Evolutionary conservation across 2,113 vertebrate genomes (phyloP), one percentile per base, ranked within the genome.

Genomic region (Myiagra hebetior): DNA sequence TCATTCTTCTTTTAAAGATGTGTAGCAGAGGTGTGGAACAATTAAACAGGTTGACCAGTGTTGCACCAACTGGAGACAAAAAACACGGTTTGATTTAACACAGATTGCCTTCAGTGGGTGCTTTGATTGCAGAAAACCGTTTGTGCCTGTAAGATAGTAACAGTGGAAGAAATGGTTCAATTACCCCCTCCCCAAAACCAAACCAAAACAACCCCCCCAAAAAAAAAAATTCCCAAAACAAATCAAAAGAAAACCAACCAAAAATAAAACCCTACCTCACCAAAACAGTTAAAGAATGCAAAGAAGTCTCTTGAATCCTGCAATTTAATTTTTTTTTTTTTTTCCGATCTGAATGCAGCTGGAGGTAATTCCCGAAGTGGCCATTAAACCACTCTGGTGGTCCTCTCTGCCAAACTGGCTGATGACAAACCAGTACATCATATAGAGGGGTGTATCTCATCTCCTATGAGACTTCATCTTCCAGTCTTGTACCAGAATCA

Each of bases 161-260:
- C 17, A 79, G 46, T 67, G 24, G 33, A 80, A 87, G 27, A 39
- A 85, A 50, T 37, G 4, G 6, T 62, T 90, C 50, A n/a, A 14
- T 78, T 78, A 16, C 18, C 0, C 0, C 5, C 18, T 52, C 39
- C 14, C 15, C 44, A 46, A 10, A 76, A 52, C 12, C 15, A 59
- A 46, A 75, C 9, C 27, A 31, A 23, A 28, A 46, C 13, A 17
- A 13, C 5, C 6, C 12, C 1, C 8, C 5, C 3, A 11, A 39
- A 39, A 35, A 23, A 2, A 11, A 35, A 23, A 2, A 11, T 0
- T 2, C 3, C 11, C 46, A 4, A 57, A 80, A 16, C 7, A 46
- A 63, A 22, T 31, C 9, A 49, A 39, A 65, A 57, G 3, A 27
- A 67, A 75, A 75, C 23, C 9, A 46, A 59, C 18, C 11, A 42